Evolutionary conservation across 2,797 vertebrate genomes (phyloP).

Genomic region (Phataginus tricuspis): DNA sequence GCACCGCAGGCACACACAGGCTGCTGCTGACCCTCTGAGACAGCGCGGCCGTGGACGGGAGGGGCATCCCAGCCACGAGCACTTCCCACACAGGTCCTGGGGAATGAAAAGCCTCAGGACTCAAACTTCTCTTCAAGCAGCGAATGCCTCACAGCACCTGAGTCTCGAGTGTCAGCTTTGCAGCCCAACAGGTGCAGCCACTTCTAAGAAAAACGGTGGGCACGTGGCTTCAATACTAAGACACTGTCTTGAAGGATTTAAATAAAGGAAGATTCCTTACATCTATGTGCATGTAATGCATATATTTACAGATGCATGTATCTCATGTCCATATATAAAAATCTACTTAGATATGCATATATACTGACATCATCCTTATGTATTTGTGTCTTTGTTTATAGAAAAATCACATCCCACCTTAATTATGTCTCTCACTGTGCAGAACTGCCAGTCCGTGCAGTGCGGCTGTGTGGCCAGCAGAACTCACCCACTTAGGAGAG

Average conservation of each 20-base stretch:
- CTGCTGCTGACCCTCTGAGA: too few relatives aligned
- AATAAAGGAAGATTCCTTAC: neutral
- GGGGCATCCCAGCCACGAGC: too few relatives aligned
- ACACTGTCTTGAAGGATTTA: neutral
- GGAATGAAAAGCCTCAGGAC: neutral
- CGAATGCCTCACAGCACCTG: neutral
- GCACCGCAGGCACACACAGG: too few relatives aligned
- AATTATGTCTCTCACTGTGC: neutral
- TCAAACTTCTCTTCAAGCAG: neutral
- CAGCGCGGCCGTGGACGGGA: too few relatives aligned
- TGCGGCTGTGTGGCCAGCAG: too few relatives aligned
- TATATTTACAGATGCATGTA: neutral
- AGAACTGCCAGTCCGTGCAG: too few relatives aligned
- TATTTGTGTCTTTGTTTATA: neutral
- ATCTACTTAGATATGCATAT: neutral
- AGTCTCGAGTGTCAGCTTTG: neutral
- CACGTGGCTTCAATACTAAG: rapidly evolving
- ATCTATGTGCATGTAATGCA: neutral
- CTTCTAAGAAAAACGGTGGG: neutral
- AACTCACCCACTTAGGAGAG: too few relatives aligned
- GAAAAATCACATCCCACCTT: neutral
- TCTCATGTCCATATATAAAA: neutral
- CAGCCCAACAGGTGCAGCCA: neutral
- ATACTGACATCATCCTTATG: neutral
- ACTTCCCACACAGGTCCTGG: neutral